A percentile compares a stretch with the other conserved stretches of the same genome.
These are phyloP conservation scores for Aplochiton taeniatus DNA, from an alignment of 2,797 vertebrate genomes.

Conservation along the genomic window DNA sequence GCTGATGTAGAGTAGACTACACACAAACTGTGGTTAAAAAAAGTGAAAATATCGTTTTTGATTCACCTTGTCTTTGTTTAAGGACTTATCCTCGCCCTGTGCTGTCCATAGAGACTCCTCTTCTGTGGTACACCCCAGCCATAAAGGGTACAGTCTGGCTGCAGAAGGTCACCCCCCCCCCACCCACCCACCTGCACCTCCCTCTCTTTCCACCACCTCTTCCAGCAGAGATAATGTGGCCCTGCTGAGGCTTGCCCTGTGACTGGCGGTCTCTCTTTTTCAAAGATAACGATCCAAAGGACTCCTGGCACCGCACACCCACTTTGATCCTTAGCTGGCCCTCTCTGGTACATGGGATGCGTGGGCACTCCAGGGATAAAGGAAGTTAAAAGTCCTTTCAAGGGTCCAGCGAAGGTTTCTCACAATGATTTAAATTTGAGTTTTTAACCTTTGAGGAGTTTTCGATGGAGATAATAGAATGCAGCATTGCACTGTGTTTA, in stretches of 20 bases:
- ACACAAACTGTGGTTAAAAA: too few relatives aligned
- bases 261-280: slow-evolving; percentile 25
- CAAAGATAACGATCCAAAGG: slow-evolving; percentile 57
- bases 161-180: slow-evolving; percentile 35
- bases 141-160: slow-evolving; percentile 3
- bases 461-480: too few relatives aligned
- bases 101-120: slow-evolving; percentile 40
- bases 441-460: too few relatives aligned
- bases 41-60: too few relatives aligned
- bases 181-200: too few relatives aligned
- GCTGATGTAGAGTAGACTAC: too few relatives aligned
- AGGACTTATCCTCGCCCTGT: slow-evolving; percentile 28
- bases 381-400: too few relatives aligned
- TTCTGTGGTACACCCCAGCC: slow-evolving; percentile 8
- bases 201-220: too few relatives aligned
- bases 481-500: too few relatives aligned
- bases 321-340: slow-evolving; percentile 40
- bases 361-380: slow-evolving; percentile 14
- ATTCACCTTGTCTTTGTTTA: too few relatives aligned
- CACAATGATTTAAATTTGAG: too few relatives aligned
- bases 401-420: too few relatives aligned
- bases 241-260: slow-evolving; percentile 21
- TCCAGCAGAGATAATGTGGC: slow-evolving; percentile 41
- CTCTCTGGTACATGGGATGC: slow-evolving; percentile 44
- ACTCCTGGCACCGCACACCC: slow-evolving; percentile 25